Percentiles rank a stretch among this genome's conserved stretches.
Conservation (phyloP, 2,797 vertebrate species). For the Brachyalestes nurse region DNA sequence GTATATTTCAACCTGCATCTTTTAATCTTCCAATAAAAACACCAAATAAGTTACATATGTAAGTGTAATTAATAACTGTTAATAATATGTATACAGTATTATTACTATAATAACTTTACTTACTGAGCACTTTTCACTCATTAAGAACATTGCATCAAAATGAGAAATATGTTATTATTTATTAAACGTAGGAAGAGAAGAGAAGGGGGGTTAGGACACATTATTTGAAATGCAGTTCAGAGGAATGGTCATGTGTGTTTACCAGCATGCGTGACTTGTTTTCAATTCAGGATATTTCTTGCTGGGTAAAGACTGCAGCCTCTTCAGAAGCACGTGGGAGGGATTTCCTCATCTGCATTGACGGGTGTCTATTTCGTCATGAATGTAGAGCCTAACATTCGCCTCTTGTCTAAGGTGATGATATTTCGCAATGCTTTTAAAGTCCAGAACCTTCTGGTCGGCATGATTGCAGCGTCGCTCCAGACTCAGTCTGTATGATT, state of each 20-base stretch:
- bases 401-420: slow-evolving; percentile 64
- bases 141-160: background rate
- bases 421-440: slow-evolving; percentile 29
- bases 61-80: no score
- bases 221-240: slow-evolving; percentile 6
- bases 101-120: no score
- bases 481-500: no score
- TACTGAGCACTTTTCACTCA: no score
- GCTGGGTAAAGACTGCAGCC: slow-evolving; percentile 68
- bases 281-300: background rate
- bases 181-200: background rate
- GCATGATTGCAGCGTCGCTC: background rate
- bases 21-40: no score
- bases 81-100: no score
- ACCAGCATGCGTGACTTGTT: background rate
- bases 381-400: background rate
- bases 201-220: background rate
- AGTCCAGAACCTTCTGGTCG: slow-evolving; percentile 3
- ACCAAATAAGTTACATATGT: no score
- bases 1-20: no score
- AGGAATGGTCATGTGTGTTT: slow-evolving; percentile 36
- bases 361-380: no score
- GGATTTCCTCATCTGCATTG: background rate
- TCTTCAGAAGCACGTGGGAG: slow-evolving; percentile 26
- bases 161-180: background rate